Evolutionary conservation across 2,113 vertebrate species (phyloP), one percentile per base, ranked within the genome.

Genomic region (Solenodon paradoxus): DNA sequence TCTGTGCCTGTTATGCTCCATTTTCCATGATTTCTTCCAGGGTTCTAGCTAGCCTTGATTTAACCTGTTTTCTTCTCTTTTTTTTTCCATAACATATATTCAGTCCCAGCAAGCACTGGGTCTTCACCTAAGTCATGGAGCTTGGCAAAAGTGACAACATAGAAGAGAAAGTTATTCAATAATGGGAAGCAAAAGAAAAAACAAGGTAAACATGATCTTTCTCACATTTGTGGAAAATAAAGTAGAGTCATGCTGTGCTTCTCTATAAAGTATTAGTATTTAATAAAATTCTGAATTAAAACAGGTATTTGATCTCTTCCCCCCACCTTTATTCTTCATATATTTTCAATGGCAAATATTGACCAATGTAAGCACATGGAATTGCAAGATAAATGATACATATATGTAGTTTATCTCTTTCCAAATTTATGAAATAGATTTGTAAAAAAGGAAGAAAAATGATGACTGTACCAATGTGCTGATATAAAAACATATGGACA

Each of bases 171-270:
- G 9, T 59, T n/a, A 85, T 45, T 82, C 42, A 69, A 42, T 35
- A 40, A 11, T 13, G 17, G 75, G 68, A 64, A 45, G 6, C 30
- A 32, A 42, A 90, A 72, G 42, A 28, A 30, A 74, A 63, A 94
- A 9, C 8, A 75, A 82, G 40, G 20, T 32, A 40, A 51, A 59
- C 26, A 30, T 57, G 68, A 53, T 64, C 35, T 20, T 35, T 55
- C 75, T 64, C 47, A 78, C n/a, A 88, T 94, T 49, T 78, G 55
- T 84, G 40, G n/a, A 79, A 94, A 88, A 55, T 72, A 42, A 64
- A 82, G 28, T 78, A 28, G 26, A 55, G 47, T 55, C 22, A 64
- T 66, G 19, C 30, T 40, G 1, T 78, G 19, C 22, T 57, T 94
- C 32, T 51, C n/a, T 64, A 40, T 35, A 35, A 82, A 82, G 32